These are phyloP conservation scores for Pyrrhia umbra DNA, from an alignment of 2,888 invertebrate species.

Conservation along the genomic window DNA sequence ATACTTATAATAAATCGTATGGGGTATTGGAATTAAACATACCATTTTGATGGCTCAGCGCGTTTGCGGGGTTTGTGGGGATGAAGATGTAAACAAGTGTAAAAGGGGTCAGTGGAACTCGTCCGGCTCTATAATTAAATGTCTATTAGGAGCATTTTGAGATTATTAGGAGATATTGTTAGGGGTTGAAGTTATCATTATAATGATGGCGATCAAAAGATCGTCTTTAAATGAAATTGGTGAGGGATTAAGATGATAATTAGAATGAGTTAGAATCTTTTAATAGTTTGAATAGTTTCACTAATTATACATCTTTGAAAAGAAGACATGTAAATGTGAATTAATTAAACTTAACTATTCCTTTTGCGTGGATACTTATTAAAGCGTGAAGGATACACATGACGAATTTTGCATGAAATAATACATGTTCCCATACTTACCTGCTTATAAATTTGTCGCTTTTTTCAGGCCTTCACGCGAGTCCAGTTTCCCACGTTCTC, in stretches of 20 bases:
- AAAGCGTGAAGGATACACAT: constrained; percentile 8
- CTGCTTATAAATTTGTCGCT: constrained; percentile 58
- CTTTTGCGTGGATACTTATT: constrained; percentile 9
- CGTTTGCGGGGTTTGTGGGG: constrained; percentile 79
- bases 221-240: constrained; percentile 70
- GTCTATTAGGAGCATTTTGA: constrained; percentile 87
- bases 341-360: constrained; percentile 7
- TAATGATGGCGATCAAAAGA: constrained; percentile 79
- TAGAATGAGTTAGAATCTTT: constrained; percentile 60
- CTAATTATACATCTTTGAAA: constrained; percentile 26
- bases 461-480: constrained; percentile 67
- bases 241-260: constrained; percentile 69
- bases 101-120: constrained; percentile 89
- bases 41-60: constrained; percentile 89
- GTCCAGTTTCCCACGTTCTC: constrained; percentile 75
- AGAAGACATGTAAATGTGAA: constrained; percentile 7
- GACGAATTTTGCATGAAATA: constrained; percentile 36
- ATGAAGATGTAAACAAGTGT: constrained; percentile 90
- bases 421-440: constrained; percentile 41
- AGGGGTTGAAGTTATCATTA: constrained; percentile 78
- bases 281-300: constrained; percentile 42
- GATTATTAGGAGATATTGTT: constrained; percentile 84
- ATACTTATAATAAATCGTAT: constrained; percentile 85
- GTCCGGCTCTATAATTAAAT: constrained; percentile 86
- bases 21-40: constrained; percentile 89